Evolutionary conservation across 2,113 vertebrate species (phyloP).

Genomic region (Paracanthobrama guichenoti): DNA sequence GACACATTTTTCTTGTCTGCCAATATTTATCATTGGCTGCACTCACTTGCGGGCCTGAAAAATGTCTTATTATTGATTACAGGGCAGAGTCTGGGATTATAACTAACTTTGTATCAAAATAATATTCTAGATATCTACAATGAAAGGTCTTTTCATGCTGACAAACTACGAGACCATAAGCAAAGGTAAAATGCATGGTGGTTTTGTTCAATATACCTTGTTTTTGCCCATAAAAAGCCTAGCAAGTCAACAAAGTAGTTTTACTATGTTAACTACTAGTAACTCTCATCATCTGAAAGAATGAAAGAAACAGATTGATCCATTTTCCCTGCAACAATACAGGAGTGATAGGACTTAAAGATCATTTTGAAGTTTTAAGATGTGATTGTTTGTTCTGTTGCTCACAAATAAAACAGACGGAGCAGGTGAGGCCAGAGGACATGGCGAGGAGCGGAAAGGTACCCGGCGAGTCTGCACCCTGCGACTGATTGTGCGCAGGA

Average conservation of each 20-base stretch:
- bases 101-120: slow-evolving; percentile 46
- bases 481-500: slow-evolving; percentile 61
- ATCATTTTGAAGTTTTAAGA: neutral
- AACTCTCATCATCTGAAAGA: neutral
- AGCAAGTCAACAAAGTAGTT: neutral
- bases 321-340: neutral
- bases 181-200: slow-evolving; percentile 21
- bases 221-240: neutral
- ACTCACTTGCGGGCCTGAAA: slow-evolving; percentile 55
- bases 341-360: neutral
- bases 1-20: slow-evolving; percentile 67
- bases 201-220: neutral
- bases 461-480: slow-evolving; percentile 58
- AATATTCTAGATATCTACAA: slow-evolving; percentile 44
- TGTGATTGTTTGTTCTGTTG: slow-evolving; percentile 9
- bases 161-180: slow-evolving; percentile 5
- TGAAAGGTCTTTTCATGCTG: neutral
- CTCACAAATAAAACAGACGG: slow-evolving; percentile 6
- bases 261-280: neutral
- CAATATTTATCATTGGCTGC: slow-evolving; percentile 71
- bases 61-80: slow-evolving; percentile 70
- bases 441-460: slow-evolving; percentile 65
- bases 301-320: neutral
- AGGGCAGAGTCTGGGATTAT: slow-evolving; percentile 51
- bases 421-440: slow-evolving; percentile 65